These are phyloP conservation scores for Siderastrea siderea DNA, from an alignment of 92 coral and sea anemone species.

Conservation along the genomic window DNA sequence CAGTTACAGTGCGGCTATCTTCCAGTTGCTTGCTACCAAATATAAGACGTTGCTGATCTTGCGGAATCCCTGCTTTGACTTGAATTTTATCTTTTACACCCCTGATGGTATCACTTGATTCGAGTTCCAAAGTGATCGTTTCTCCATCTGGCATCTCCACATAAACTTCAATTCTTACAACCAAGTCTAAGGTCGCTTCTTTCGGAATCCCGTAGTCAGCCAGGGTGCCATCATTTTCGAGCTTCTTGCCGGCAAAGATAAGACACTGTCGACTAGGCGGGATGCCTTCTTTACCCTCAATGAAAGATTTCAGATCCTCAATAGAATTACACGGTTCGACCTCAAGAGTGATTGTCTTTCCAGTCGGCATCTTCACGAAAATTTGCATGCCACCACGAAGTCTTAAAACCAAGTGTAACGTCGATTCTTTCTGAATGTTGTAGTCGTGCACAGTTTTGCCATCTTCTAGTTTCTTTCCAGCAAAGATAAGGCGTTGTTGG, in stretches of 20 bases:
- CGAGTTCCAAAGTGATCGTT: neutral
- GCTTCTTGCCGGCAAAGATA: neutral
- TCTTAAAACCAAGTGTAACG: neutral
- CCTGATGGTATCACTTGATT: neutral
- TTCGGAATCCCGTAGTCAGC: neutral
- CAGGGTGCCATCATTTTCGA: neutral
- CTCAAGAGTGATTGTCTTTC: neutral
- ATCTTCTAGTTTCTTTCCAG: neutral
- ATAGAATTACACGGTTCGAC: neutral
- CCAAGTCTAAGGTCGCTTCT: neutral
- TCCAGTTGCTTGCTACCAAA: neutral
- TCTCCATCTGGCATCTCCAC: neutral
- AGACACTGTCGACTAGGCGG: neutral
- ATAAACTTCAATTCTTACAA: neutral
- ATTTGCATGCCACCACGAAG: neutral
- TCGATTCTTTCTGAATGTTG: neutral
- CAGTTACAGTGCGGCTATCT: neutral
- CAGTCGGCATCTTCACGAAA: neutral
- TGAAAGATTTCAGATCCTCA: neutral
- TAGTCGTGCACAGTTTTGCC: neutral
- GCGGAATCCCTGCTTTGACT: neutral
- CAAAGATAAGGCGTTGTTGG: neutral
- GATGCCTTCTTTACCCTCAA: neutral
- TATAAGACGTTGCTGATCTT: neutral
- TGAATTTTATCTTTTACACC: neutral